These are phyloP conservation scores for Urocitellus parryii DNA, from an alignment of 2,113 vertebrate species.

Conservation along the genomic window DNA sequence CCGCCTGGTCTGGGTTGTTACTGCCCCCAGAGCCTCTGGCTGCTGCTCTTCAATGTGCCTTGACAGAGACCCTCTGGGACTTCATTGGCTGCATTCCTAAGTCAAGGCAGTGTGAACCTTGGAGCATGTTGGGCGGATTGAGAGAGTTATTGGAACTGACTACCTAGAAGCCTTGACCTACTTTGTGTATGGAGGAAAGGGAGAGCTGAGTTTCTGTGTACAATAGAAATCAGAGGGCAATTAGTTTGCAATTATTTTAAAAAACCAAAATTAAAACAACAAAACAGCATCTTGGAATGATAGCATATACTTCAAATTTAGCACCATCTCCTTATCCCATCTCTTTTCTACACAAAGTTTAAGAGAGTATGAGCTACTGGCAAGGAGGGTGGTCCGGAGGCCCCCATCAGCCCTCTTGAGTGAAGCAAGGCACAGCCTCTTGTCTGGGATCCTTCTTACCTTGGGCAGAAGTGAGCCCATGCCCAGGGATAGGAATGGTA, in stretches of 20 bases:
- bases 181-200: background rate
- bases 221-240: background rate
- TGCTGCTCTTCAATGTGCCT: accelerated
- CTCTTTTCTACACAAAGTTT: background rate
- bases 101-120: too few species aligned
- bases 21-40: background rate
- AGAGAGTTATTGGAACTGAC: background rate
- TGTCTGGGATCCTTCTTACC: background rate
- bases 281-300: background rate
- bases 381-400: too few species aligned
- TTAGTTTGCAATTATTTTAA: background rate
- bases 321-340: background rate
- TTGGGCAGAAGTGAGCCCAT: too few species aligned
- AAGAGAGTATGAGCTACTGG: background rate
- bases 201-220: background rate
- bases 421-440: background rate
- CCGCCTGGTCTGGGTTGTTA: too few species aligned
- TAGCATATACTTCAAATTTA: background rate
- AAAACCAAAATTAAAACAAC: background rate
- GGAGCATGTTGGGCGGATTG: background rate
- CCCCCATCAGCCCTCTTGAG: too few species aligned
- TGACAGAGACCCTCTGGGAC: too few species aligned
- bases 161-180: background rate
- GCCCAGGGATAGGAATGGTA: background rate
- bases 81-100: too few species aligned